Evolutionary conservation across 2,797 vertebrate species (phyloP), one percentile per base, ranked within the genome.

Genomic region (Botia kubotai): DNA sequence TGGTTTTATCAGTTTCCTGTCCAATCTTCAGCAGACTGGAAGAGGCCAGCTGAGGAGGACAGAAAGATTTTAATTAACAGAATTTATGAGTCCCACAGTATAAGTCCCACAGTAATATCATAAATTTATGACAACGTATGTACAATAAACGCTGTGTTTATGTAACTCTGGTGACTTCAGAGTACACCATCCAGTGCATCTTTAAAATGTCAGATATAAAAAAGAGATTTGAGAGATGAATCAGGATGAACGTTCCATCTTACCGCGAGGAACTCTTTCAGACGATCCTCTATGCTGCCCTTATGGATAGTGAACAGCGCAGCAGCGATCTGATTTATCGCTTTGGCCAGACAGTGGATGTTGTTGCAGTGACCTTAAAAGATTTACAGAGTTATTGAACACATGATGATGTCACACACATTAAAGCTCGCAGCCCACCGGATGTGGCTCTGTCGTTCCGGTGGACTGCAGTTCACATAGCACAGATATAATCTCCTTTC

Each of bases 301-400:
- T 99, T 99, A 93, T 99, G 97, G 91, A 99, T 99, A 85, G 98
- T 99, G 90, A 99, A 99, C 74, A 99, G 95, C 81, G 98, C 97
- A 19, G 98, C 98, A 68, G 98, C 97, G 12, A 99, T 98, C 94
- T 99, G 97, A 92, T 99, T 99, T 92, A 98, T 96, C 78, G 98
- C 97, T 92, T 99, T 99, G 69, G 98, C 98, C 94, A 99, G 90
- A 88, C 98, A 99, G 85, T 99, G 97, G 87, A 99, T 99, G 92
- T 99, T 99, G 93, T 99, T 99, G 90, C 97, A 98, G 89, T 99
- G 98, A 13, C 98, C 98, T 99, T 90, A 72, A 85, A 72, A 81
- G 17, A 50, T 80, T 60, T 57, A 52, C 21, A 75, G 33, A 77
- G 70, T 79, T 57, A 76, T 67, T n/a, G 65, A 39, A 57, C 67